These are phyloP conservation scores for Suricata suricatta DNA, from an alignment of 2,113 vertebrate genomes.

Conservation along the genomic window DNA sequence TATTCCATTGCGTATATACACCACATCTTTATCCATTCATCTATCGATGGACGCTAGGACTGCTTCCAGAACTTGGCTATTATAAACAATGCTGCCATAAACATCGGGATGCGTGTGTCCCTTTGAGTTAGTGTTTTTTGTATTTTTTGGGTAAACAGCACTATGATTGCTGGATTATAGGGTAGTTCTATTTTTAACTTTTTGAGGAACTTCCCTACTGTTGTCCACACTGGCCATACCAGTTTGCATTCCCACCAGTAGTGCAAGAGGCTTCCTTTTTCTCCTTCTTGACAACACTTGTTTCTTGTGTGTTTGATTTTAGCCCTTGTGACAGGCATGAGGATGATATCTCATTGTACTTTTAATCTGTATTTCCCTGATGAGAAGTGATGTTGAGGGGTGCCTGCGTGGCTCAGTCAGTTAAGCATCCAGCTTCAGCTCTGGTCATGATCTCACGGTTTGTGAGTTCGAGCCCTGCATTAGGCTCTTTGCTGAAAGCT, in stretches of 20 bases:
- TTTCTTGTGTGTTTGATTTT: background rate
- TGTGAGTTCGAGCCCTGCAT: too few relatives aligned
- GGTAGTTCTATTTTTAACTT: background rate
- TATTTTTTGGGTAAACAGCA: background rate
- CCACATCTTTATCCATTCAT: background rate
- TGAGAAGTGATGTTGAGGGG: background rate
- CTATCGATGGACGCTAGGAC: background rate
- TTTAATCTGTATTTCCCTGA: background rate
- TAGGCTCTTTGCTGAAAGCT: too few relatives aligned
- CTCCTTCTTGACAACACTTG: background rate
- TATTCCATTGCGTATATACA: background rate
- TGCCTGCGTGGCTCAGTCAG: too few relatives aligned
- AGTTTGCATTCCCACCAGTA: background rate
- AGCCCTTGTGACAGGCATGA: background rate
- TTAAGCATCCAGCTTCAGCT: too few relatives aligned
- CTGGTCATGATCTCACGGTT: too few relatives aligned
- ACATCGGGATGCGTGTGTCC: background rate
- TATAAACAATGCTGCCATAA: background rate
- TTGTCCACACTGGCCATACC: background rate
- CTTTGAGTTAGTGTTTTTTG: background rate
- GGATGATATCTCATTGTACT: background rate
- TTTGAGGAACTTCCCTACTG: background rate
- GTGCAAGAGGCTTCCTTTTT: background rate
- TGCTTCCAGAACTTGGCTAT: background rate
- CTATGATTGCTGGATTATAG: background rate